Evolutionary conservation across 1,140 invertebrate genomes (phyloP).

Genomic region (Hyles euphorbiae): DNA sequence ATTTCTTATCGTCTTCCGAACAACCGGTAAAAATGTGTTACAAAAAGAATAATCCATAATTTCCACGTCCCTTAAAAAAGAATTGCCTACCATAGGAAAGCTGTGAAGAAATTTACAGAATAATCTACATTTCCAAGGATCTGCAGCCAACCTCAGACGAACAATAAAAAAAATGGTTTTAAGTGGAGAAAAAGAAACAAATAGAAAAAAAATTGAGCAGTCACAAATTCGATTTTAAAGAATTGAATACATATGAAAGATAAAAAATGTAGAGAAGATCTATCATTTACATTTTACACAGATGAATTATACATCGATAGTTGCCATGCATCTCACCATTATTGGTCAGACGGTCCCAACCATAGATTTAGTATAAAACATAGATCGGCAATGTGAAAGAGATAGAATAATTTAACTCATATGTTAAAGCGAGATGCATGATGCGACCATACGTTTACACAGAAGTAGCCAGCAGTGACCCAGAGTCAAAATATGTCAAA

Average conservation of each 20-base stretch:
- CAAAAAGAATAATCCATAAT: slow-evolving; percentile 21
- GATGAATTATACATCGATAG: slow-evolving; percentile 11
- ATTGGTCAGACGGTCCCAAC: neutral
- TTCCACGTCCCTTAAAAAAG: slow-evolving; percentile 17
- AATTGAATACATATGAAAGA: slow-evolving; percentile 12
- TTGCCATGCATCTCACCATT: slow-evolving; percentile 1
- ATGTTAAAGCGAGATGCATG: no score
- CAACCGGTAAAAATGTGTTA: slow-evolving; percentile 24
- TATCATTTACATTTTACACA: slow-evolving; percentile 12
- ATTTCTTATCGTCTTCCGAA: slow-evolving; percentile 18
- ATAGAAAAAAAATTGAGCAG: slow-evolving; percentile 10
- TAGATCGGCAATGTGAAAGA: no score
- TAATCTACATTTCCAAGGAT: slow-evolving; percentile 21
- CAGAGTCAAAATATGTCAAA: no score
- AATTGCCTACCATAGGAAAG: slow-evolving; percentile 17
- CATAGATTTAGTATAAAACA: no score
- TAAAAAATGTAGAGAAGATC: slow-evolving; percentile 10
- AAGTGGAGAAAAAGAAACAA: slow-evolving; percentile 14
- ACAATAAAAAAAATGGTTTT: slow-evolving; percentile 11
- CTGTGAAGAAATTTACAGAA: slow-evolving; percentile 17
- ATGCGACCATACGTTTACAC: no score
- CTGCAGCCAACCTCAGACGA: slow-evolving; percentile 1
- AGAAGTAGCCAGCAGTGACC: no score
- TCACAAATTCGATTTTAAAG: slow-evolving; percentile 8
- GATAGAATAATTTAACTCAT: no score